phyloP scores from a whole-genome alignment of 1,140 invertebrate genomes.

The Magallana gigas region DNA sequence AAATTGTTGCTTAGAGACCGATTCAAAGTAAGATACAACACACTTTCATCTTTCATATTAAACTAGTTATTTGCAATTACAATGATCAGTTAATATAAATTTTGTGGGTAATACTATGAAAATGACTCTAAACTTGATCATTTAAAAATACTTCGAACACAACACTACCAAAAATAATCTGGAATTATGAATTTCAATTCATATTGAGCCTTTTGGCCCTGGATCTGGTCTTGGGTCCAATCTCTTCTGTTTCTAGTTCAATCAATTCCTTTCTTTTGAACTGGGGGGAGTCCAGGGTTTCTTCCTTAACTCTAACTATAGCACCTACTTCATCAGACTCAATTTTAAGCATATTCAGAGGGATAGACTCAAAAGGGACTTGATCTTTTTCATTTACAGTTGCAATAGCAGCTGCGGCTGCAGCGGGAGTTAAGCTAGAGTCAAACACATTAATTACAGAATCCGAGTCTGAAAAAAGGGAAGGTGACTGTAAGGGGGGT shows the following conservation, averaged over 20 bases:
- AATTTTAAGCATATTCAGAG: background rate
- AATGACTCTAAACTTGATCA: too few species aligned
- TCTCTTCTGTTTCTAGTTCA: background rate
- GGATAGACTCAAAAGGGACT: constrained; percentile 19
- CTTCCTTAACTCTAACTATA: background rate
- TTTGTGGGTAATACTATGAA: too few species aligned
- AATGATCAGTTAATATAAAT: too few species aligned
- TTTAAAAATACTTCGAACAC: too few species aligned
- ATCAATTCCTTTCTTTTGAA: background rate
- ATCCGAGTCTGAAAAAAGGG: background rate
- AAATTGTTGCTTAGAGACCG: too few species aligned
- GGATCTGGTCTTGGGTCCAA: background rate
- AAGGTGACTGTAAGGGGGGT: background rate
- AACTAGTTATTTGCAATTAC: too few species aligned
- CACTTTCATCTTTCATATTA: too few species aligned
- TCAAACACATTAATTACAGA: background rate
- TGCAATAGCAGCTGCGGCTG: background rate
- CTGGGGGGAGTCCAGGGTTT: constrained; percentile 35
- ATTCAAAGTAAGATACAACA: too few species aligned
- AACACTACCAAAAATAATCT: too few species aligned
- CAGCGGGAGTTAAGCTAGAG: background rate
- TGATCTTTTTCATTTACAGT: constrained; percentile 23
- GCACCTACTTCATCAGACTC: background rate
- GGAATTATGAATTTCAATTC: too few species aligned
- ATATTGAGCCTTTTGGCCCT: too few species aligned